A percentile compares a stretch with the other conserved stretches of the same genome.
phyloP scores from a whole-genome alignment of 2,797 vertebrate genomes.

The Acipenser oxyrinchus region DNA sequence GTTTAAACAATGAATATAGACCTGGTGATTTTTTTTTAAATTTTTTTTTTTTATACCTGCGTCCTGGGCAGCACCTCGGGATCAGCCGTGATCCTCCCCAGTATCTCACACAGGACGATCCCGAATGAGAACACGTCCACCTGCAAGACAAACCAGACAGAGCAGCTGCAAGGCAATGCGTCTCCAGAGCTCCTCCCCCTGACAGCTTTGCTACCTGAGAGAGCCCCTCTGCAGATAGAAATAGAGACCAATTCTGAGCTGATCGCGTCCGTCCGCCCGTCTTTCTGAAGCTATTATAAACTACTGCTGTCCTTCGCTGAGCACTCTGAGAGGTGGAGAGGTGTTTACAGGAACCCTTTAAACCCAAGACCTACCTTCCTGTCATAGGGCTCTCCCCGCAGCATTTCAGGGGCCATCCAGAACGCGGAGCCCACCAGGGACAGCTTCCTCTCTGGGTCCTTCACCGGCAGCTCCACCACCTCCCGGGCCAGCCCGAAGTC shows the following conservation, averaged over 20 bases:
- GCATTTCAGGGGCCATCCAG: constrained; percentile 87
- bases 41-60: constrained; percentile 50
- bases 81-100: constrained; percentile 76
- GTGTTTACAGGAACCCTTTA: too few relatives aligned
- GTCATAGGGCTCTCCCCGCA: constrained; percentile 77
- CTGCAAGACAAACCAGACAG: constrained; percentile 38
- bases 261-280: background rate
- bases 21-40: too few relatives aligned
- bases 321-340: too few relatives aligned
- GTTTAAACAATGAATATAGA: too few relatives aligned
- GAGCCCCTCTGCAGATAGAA: background rate
- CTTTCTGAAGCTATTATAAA: too few relatives aligned
- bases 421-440: constrained; percentile 81
- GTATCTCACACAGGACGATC: constrained; percentile 80
- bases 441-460: constrained; percentile 66
- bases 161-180: background rate
- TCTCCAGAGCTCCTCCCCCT: background rate
- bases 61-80: constrained; percentile 78
- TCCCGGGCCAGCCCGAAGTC: constrained; percentile 81
- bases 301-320: too few relatives aligned
- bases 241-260: background rate
- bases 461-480: constrained; percentile 67
- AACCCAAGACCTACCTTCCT: constrained; percentile 55
- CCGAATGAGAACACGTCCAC: constrained; percentile 87
- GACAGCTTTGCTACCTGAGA: too few relatives aligned